phyloP scores from a whole-genome alignment of 2,113 vertebrate genomes.

The Manacus vitellinus region DNA sequence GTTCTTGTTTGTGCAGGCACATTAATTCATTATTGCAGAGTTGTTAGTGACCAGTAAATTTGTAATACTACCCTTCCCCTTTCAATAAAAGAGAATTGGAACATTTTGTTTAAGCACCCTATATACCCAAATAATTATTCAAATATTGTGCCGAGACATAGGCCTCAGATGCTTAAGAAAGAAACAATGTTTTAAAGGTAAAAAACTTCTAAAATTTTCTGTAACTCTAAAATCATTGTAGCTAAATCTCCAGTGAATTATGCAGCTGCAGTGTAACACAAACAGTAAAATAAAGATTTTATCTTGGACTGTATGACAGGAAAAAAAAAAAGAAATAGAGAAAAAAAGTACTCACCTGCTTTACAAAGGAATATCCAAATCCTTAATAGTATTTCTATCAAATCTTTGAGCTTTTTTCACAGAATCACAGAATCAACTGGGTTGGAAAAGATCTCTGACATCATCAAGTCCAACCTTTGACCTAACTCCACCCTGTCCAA shows the following conservation, averaged over 20 bases:
- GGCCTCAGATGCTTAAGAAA: background rate
- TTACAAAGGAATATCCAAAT: background rate
- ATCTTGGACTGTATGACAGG: fast-evolving
- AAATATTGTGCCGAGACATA: background rate
- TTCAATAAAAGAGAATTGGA: background rate
- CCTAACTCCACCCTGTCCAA: background rate
- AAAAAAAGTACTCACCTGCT: background rate
- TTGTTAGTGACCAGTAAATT: background rate
- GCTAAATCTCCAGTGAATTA: background rate
- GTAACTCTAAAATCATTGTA: background rate
- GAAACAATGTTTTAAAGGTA: background rate
- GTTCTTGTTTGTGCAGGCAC: background rate
- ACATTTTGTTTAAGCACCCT: background rate
- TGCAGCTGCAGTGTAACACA: background rate
- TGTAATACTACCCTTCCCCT: background rate
- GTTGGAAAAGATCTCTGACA: background rate
- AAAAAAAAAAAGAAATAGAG: background rate
- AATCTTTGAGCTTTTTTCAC: background rate
- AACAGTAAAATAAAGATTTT: background rate
- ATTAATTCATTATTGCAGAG: background rate
- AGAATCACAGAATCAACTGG: background rate
- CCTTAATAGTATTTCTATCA: background rate
- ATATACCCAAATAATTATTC: background rate
- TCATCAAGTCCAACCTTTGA: background rate
- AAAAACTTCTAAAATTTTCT: background rate